A percentile compares a stretch with the other conserved stretches of the same genome.
Conservation (phyloP, 2,113 vertebrate genomes). For the Mohoua ochrocephala region DNA sequence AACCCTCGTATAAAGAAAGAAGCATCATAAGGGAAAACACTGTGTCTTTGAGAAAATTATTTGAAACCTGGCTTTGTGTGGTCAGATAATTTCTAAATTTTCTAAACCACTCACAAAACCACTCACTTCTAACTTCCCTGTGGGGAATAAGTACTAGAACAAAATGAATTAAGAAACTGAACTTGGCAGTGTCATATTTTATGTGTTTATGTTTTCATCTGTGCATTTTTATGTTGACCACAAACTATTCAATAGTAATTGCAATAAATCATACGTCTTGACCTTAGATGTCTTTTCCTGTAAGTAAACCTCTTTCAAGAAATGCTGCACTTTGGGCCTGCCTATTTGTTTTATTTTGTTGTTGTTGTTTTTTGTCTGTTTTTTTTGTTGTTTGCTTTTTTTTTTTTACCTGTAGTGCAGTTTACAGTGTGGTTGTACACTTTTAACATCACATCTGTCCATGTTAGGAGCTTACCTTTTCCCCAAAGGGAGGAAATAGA, state of each 20-base stretch:
- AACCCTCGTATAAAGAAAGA: not conserved
- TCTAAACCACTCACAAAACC: not conserved
- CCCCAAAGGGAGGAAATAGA: not conserved
- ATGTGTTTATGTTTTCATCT: not conserved
- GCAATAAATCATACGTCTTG: not conserved
- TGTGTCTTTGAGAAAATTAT: not conserved
- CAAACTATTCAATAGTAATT: not conserved
- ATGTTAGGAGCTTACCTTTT: not conserved
- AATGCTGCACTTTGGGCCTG: not conserved
- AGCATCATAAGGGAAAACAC: not conserved
- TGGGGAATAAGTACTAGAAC: not conserved
- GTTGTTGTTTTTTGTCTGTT: not conserved
- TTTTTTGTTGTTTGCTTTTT: not conserved
- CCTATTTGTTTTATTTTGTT: not conserved
- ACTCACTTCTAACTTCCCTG: not conserved
- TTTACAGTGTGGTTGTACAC: not conserved
- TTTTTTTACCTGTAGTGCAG: not conserved
- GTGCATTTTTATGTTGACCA: not conserved
- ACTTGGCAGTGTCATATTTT: not conserved
- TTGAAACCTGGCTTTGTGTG: not conserved
- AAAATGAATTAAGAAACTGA: constrained; percentile 1
- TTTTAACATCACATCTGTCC: not conserved
- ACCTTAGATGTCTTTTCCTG: not conserved
- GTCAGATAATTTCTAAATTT: not conserved
- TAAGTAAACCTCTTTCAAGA: not conserved